Base-by-base conservation (phyloP, 2,888 invertebrate species). In the Latheticus oryzae region DNA sequence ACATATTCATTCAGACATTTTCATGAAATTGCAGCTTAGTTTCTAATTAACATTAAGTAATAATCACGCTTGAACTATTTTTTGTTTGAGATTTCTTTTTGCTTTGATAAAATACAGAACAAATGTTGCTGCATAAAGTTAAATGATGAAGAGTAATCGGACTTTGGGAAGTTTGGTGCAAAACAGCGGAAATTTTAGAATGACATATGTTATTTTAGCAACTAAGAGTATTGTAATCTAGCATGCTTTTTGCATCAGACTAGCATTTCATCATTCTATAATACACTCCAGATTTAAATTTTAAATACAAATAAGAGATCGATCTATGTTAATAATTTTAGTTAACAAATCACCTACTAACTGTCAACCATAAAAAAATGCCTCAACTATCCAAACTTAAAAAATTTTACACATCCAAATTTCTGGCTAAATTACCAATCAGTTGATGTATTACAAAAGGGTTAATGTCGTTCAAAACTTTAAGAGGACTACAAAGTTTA, bases 161-260 rank as follows among this genome's bases (percentile, higher is more conserved):
- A 21, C 21, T 45, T 45, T 21, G 13, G n/a, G 32, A 5, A 45
- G 12, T 12, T 42, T 21, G 45, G 21, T 33, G 19, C 32, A 45
- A 45, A 45, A 32, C 32, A 32, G 45, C 8, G 23, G 45, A 45
- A 32, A 45, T 45, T 24, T 33, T 9, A 45, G 21, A 45, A 45
- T 45, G 32, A 45, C 45, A 45, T 45, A 45, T 45, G 45, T 32
- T 45, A 26, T 21, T 45, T 21, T 9, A 13, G 32, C 45, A 32
- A 45, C 32, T 45, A 30, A 32, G 45, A 32, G 45, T 33, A 32
- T 45, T 30, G 30, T 45, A 45, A 45, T 45, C 45, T 32, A 8
- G 32, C 45, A 45, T 32, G 45, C 32, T 45, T 45, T 45, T 45
- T 32, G 45, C 45, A 45, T 45, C 45, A 32, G 32, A 30, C 45